These are phyloP conservation scores for Drosophila repletoides DNA, from an alignment of 1,140 invertebrate genomes.

Conservation along the genomic window DNA sequence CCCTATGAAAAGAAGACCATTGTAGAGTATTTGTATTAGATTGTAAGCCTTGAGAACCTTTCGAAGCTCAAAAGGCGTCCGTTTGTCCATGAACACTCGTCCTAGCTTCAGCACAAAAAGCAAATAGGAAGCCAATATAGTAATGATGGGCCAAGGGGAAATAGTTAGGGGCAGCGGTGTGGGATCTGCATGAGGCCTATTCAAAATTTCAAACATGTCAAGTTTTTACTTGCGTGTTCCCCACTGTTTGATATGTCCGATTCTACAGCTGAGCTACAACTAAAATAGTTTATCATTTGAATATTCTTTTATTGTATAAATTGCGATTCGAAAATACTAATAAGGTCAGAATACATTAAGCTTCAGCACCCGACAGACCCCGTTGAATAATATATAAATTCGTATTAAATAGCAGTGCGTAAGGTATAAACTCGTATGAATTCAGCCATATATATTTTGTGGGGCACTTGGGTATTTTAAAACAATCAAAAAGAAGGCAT, in stretches of 20 bases:
- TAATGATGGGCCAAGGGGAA: slow-evolving; percentile 87
- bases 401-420: too few relatives aligned
- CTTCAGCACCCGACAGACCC: too few relatives aligned
- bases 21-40: slow-evolving; percentile 84
- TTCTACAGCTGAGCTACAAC: too few relatives aligned
- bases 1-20: background rate
- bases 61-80: slow-evolving; percentile 90
- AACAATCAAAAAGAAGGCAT: too few relatives aligned
- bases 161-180: slow-evolving; percentile 85
- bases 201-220: slow-evolving; percentile 5
- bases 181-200: slow-evolving; percentile 16
- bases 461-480: too few relatives aligned
- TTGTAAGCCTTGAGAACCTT: slow-evolving; percentile 90
- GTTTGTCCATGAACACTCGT: slow-evolving; percentile 90
- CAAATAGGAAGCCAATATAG: slow-evolving; percentile 87
- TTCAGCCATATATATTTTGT: too few relatives aligned
- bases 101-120: slow-evolving; percentile 86
- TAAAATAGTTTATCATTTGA: too few relatives aligned
- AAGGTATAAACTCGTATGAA: too few relatives aligned
- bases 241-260: too few relatives aligned
- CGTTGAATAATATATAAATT: too few relatives aligned
- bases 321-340: background rate
- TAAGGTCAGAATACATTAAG: too few relatives aligned
- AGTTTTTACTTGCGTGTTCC: background rate
- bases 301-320: too few relatives aligned